These are phyloP conservation scores for Epinotia demarniana DNA, from an alignment of 2,888 invertebrate species.

Conservation along the genomic window DNA sequence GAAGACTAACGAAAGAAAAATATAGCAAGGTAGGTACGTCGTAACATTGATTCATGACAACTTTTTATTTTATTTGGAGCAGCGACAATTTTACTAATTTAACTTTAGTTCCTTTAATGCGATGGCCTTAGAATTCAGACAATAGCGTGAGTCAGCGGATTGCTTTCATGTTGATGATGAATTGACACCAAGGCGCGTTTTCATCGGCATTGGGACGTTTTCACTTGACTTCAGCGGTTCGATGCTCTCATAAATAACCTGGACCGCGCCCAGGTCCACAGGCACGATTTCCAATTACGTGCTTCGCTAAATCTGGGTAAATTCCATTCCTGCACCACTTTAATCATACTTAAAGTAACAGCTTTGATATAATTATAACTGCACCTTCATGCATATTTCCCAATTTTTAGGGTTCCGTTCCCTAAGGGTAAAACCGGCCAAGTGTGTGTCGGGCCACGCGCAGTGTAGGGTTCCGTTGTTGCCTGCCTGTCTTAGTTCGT, in stretches of 20 bases:
- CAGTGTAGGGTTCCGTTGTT: too few relatives aligned
- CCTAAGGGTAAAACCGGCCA: too few relatives aligned
- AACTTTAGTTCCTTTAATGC: background rate
- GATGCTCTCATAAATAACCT: conserved; percentile 59
- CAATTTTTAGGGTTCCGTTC: too few relatives aligned
- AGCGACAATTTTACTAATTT: background rate
- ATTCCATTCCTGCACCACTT: conserved; percentile 12
- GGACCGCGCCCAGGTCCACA: conserved; percentile 62
- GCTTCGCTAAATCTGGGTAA: conserved; percentile 29
- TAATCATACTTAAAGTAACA: conserved; percentile 6
- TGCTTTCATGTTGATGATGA: conserved; percentile 18
- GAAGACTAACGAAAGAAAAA: too few relatives aligned
- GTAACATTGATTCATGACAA: too few relatives aligned
- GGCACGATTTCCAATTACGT: conserved; percentile 54
- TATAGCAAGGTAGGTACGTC: too few relatives aligned
- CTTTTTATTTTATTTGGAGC: background rate
- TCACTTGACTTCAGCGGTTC: conserved; percentile 55
- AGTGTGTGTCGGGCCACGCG: too few relatives aligned
- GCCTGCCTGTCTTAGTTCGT: too few relatives aligned
- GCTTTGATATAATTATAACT: background rate
- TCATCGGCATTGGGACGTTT: conserved; percentile 37
- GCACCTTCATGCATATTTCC: too few relatives aligned
- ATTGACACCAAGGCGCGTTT: background rate
- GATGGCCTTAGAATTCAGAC: conserved; percentile 7
- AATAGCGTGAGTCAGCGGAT: conserved; percentile 21